Conservation (phyloP, 2,888 invertebrate genomes). For the Micoletzkya japonica region DNA sequence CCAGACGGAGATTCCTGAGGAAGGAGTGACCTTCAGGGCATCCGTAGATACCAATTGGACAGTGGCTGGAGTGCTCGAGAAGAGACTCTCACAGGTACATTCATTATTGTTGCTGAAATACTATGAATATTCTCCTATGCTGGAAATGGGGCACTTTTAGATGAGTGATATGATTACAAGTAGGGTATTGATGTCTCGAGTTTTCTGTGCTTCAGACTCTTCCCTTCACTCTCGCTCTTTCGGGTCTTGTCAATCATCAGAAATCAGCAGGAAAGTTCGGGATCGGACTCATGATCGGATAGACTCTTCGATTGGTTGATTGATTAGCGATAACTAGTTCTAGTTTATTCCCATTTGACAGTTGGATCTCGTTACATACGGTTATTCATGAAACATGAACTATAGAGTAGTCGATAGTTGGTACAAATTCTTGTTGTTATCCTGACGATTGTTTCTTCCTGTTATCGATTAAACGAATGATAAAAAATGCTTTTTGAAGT, state of each 20-base stretch:
- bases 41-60: constrained; percentile 88
- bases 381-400: too few relatives aligned
- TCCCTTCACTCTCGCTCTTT: constrained; percentile 89
- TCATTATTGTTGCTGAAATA: too few relatives aligned
- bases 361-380: too few relatives aligned
- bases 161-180: not conserved
- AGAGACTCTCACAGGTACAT: constrained; percentile 83
- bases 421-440: too few relatives aligned
- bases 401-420: too few relatives aligned
- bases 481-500: too few relatives aligned
- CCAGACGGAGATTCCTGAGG: constrained; percentile 88
- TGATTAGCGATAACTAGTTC: not conserved
- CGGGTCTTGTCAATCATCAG: constrained; percentile 87
- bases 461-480: too few relatives aligned
- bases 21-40: constrained; percentile 89
- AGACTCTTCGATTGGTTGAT: constrained; percentile 27
- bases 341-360: too few relatives aligned
- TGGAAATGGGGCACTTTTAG: not conserved
- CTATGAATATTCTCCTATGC: too few relatives aligned
- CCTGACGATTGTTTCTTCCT: too few relatives aligned
- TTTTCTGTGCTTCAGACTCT: constrained; percentile 65
- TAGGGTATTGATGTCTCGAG: not conserved
- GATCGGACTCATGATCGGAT: constrained; percentile 88
- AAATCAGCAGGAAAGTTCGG: constrained; percentile 83
- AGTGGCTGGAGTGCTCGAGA: constrained; percentile 89